Evolutionary conservation across 2,888 invertebrate genomes (phyloP).

Genomic region (Ischnura elegans): DNA sequence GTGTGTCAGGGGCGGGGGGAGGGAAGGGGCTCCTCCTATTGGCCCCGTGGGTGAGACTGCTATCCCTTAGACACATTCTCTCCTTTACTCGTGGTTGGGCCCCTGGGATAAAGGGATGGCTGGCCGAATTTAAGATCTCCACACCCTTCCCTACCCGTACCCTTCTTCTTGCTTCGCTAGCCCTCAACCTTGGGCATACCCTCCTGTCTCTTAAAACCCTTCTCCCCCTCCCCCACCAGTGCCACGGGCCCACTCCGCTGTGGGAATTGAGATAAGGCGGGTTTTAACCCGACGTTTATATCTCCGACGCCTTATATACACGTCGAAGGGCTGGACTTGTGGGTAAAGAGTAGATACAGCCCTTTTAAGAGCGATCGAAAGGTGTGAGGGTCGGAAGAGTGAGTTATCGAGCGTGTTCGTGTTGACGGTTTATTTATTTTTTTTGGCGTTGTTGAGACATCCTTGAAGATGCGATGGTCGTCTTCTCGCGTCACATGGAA

Average conservation of each 20-base stretch:
- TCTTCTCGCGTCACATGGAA: neutral
- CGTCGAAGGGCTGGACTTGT: neutral
- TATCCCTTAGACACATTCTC: neutral
- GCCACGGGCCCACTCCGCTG: neutral
- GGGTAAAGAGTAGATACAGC: neutral
- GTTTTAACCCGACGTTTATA: conserved; percentile 31
- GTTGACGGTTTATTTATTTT: neutral
- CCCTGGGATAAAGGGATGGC: conserved; percentile 8
- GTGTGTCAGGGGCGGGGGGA: neutral
- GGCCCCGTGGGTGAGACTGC: neutral
- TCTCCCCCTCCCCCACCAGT: neutral
- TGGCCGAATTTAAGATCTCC: conserved; percentile 2
- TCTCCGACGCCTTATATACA: neutral
- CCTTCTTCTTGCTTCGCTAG: too few species aligned
- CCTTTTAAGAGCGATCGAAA: neutral
- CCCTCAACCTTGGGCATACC: too few species aligned
- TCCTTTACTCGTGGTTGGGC: neutral
- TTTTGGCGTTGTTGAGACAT: neutral
- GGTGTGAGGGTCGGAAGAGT: neutral
- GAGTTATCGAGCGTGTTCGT: neutral
- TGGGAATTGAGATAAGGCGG: conserved; percentile 24
- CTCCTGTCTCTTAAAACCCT: too few species aligned
- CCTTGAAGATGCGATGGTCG: neutral
- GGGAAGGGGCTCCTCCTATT: neutral
- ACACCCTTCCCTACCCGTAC: neutral